Evolutionary conservation across 2,797 vertebrate species (phyloP), one percentile per base, ranked within the genome.

Genomic region (Micromesistius poutassou): DNA sequence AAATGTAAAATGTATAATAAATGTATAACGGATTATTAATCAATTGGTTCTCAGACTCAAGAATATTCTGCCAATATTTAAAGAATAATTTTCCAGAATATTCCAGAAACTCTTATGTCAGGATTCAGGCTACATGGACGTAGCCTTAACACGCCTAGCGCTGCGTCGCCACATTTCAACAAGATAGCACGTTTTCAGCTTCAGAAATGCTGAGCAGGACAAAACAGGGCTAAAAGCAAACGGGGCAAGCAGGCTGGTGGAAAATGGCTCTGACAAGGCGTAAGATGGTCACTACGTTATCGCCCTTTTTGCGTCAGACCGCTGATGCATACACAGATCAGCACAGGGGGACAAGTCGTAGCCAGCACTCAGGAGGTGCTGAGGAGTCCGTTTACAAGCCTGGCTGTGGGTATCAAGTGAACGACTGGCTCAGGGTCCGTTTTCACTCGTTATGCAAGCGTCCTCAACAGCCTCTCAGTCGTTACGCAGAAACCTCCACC

Each of bases 311-410:
- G 87, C 89, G 87, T 87, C 82, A 90, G 88, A 85, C 78, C 80
- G 85, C 87, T 86, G 84, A 89, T 90, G 89, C 89, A 91, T 90
- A 84, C 90, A 90, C 87, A 86, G 79, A 90, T 82, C 82, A 74
- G 82, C 74, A 30, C 13, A 71, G 72, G 78, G 82, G 19, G 3
- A 79, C 78, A 77, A 78, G 85, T 72, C 75, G 84, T 84, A 77
- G 74, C 74, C 80, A 84, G 71, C 81, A 50, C 13, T 50, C 16
- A 50, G 2, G 5, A 50, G 14, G 3, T 50, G 22, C 50, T 62
- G 50, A 62, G 50, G 50, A 62, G 19, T 38, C 35, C 3, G 19
- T 72, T 8, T 38, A 25, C 33, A 36, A 73, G 31, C 28, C 28
- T 68, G 28, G n/a, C 19, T 68, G n/a, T n/a, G 25, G 16, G n/a